Evolutionary conservation across 2,797 vertebrate species (phyloP).

Genomic region (Austrolebias charrua): DNA sequence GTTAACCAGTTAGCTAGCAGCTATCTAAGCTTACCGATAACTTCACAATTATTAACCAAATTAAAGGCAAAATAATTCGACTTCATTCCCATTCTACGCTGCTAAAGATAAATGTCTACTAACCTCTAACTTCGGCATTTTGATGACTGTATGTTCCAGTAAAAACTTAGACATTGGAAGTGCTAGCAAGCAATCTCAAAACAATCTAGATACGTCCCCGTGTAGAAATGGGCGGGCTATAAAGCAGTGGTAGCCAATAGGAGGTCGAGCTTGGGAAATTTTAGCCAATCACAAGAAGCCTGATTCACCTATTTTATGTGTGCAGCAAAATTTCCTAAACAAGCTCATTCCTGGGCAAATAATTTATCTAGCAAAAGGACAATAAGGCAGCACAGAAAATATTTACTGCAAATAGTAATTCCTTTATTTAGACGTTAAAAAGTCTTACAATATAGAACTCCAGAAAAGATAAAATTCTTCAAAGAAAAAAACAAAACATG

Average conservation of each 20-base stretch:
- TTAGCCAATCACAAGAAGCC: constrained; percentile 49
- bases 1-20: constrained; percentile 53
- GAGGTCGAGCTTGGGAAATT: neutral
- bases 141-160: constrained; percentile 41
- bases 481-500: constrained; percentile 84
- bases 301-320: neutral
- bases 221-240: constrained; percentile 41
- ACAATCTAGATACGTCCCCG: constrained; percentile 62
- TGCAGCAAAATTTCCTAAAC: neutral
- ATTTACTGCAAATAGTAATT: constrained; percentile 87
- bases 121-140: constrained; percentile 74
- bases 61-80: constrained; percentile 3
- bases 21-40: constrained; percentile 52
- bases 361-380: neutral
- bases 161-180: constrained; percentile 67
- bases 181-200: constrained; percentile 68
- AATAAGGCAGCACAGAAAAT: constrained; percentile 13
- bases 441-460: constrained; percentile 91
- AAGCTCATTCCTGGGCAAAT: neutral
- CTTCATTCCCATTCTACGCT: neutral
- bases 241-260: constrained; percentile 55
- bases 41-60: constrained; percentile 39
- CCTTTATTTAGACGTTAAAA: constrained; percentile 89
- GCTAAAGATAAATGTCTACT: constrained; percentile 32
- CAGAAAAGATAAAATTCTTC: constrained; percentile 89